Evolutionary conservation across 2,113 vertebrate genomes (phyloP).

Genomic region (Oenanthe melanoleuca): DNA sequence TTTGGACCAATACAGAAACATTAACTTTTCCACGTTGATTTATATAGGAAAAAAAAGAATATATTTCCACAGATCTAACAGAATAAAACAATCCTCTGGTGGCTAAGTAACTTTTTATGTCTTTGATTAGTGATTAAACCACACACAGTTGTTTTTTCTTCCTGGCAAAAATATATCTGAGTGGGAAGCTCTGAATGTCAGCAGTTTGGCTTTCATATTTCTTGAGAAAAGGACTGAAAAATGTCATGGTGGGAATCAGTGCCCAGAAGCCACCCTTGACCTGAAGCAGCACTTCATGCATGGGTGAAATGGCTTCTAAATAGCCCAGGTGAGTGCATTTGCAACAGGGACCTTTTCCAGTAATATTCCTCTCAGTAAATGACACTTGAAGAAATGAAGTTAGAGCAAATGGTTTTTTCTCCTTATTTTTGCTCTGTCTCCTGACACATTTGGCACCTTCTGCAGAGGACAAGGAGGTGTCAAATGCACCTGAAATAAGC

Average conservation of each 20-base stretch:
- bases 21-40: not conserved
- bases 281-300: not conserved
- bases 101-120: not conserved
- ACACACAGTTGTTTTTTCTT: accelerated
- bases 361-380: not conserved
- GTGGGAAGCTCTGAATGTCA: not conserved
- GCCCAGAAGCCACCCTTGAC: not conserved
- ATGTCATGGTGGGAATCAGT: accelerated
- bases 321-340: not conserved
- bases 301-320: not conserved
- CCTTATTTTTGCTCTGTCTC: not conserved
- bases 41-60: not conserved
- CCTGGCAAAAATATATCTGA: not conserved
- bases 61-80: too few species aligned
- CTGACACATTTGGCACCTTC: not conserved
- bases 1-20: not conserved
- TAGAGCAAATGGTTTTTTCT: not conserved
- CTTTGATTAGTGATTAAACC: not conserved
- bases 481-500: not conserved
- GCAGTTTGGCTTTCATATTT: not conserved
- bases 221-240: not conserved
- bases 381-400: not conserved
- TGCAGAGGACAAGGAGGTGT: not conserved
- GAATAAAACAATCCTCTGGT: not conserved
- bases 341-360: not conserved